These are phyloP conservation scores for Patella vulgata DNA, from an alignment of 1,140 invertebrate species.

Conservation along the genomic window DNA sequence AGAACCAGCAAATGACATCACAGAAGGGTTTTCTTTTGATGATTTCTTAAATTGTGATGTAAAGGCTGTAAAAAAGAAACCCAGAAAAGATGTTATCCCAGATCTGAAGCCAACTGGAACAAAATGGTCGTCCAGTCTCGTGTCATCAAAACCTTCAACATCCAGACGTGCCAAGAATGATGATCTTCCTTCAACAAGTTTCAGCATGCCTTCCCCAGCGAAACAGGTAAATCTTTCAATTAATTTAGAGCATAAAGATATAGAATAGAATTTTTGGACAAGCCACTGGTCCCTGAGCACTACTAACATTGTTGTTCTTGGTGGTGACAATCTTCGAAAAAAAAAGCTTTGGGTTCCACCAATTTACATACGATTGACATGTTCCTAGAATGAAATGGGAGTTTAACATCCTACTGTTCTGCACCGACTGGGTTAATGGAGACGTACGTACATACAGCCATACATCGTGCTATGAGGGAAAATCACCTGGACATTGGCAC, in stretches of 20 bases:
- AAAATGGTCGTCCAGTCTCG: neutral
- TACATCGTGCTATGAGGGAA: no score
- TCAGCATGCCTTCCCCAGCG: conserved; percentile 7
- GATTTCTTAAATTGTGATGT: conserved; percentile 43
- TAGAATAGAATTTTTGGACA: neutral
- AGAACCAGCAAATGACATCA: neutral
- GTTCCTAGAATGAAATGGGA: no score
- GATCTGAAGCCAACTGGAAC: neutral
- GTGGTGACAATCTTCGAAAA: neutral
- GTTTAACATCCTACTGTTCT: no score
- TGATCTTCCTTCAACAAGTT: neutral
- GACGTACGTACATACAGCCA: no score
- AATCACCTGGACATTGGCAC: no score
- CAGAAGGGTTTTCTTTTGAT: conserved; percentile 44
- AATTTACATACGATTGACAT: no score
- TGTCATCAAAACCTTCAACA: neutral
- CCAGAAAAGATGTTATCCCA: neutral
- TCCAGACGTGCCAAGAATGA: neutral
- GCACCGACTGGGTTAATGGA: no score
- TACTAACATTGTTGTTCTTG: neutral
- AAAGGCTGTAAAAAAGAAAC: conserved; percentile 20
- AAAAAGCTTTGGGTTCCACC: no score
- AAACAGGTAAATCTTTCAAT: conserved; percentile 27
- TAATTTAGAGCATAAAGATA: no score
- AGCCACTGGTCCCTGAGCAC: neutral